Evolutionary conservation across 2,888 invertebrate genomes (phyloP).

Genomic region (Apodemia hepburni): DNA sequence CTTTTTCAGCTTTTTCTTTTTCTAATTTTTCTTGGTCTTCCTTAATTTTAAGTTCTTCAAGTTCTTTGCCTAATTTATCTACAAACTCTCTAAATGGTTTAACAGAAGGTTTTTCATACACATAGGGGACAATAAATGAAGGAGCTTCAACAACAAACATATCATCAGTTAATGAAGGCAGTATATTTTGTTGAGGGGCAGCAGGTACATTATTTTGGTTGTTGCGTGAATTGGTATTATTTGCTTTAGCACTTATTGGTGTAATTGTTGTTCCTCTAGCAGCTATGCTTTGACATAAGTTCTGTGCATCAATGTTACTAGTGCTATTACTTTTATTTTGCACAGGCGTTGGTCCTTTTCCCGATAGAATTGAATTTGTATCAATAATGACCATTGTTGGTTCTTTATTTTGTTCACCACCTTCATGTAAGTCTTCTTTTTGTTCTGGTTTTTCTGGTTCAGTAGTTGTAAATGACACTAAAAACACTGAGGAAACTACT

Average conservation of each 20-base stretch:
- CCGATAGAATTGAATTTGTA: conserved; percentile 84
- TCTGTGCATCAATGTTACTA: conserved; percentile 55
- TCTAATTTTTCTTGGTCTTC: conserved; percentile 58
- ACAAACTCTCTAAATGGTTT: conserved; percentile 89
- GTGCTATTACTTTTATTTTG: conserved; percentile 42
- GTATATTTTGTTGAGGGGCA: conserved; percentile 66
- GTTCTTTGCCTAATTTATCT: conserved; percentile 82
- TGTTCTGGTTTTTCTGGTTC: conserved; percentile 68
- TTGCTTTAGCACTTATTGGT: conserved; percentile 59
- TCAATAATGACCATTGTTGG: conserved; percentile 92
- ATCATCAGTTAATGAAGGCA: conserved; percentile 93
- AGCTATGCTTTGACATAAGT: conserved; percentile 71
- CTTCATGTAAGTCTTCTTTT: conserved; percentile 25
- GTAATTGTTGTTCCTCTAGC: conserved; percentile 78
- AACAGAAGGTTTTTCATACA: conserved; percentile 93
- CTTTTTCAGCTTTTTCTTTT: conserved; percentile 56
- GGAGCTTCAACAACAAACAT: conserved; percentile 97
- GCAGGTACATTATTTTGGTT: conserved; percentile 37
- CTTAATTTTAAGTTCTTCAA: conserved; percentile 72
- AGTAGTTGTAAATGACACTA: conserved; percentile 84
- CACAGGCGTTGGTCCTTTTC: conserved; percentile 46
- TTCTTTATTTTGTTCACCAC: conserved; percentile 81
- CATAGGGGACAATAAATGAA: conserved; percentile 95
- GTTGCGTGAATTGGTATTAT: conserved; percentile 29
- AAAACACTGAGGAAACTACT: conserved; percentile 88